These are phyloP conservation scores for Bungarus multicinctus DNA, from an alignment of 2,113 vertebrate genomes.

Conservation along the genomic window DNA sequence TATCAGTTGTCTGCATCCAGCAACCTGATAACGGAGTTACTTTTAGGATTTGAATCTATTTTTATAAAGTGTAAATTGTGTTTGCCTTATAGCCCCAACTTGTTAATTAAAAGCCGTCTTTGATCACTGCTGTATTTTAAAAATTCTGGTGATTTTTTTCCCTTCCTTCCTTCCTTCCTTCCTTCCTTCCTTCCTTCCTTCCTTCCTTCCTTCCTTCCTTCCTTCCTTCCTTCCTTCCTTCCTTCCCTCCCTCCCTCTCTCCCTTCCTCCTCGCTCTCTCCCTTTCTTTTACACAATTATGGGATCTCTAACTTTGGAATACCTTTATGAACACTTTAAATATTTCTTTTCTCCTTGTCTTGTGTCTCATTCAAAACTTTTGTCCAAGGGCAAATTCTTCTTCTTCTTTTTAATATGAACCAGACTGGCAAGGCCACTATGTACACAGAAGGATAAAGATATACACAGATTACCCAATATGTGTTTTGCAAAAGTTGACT, in stretches of 20 bases:
- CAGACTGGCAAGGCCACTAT: slow-evolving; percentile 62
- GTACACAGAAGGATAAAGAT: slow-evolving; percentile 58
- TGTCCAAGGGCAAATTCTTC: slow-evolving; percentile 55
- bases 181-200: neutral
- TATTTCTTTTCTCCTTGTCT: slow-evolving; percentile 17
- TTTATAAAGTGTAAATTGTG: neutral
- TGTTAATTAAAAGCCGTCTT: neutral
- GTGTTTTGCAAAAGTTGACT: slow-evolving; percentile 65
- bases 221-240: neutral
- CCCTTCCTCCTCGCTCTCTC: neutral
- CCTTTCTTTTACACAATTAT: neutral
- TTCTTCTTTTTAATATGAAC: slow-evolving; percentile 20
- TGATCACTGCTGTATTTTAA: neutral
- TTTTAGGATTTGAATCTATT: neutral
- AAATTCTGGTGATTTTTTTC: neutral
- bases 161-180: neutral
- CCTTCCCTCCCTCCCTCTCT: neutral
- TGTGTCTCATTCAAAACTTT: slow-evolving; percentile 48
- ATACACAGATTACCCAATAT: slow-evolving; percentile 63
- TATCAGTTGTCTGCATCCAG: neutral
- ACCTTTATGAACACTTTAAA: slow-evolving; percentile 25
- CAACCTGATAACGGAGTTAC: neutral
- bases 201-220: neutral
- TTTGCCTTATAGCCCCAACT: neutral
- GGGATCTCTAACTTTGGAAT: neutral